A percentile compares a stretch with the other conserved stretches of the same genome.
These are phyloP conservation scores for Conchocele bisecta DNA, from an alignment of 2,888 invertebrate species.

Conservation along the genomic window DNA sequence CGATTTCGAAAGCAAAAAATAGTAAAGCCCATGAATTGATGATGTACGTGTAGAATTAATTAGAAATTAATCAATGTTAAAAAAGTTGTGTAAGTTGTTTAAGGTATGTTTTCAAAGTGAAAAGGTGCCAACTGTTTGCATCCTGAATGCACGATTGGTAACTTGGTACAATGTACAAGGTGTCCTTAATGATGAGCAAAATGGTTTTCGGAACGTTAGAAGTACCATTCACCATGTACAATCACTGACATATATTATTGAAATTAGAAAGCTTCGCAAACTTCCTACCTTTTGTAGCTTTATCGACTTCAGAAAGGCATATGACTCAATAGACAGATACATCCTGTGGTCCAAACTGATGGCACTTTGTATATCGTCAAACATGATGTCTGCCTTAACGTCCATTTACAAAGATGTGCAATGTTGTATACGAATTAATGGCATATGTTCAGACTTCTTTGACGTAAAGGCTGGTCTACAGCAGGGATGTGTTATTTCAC, in stretches of 20 bases:
- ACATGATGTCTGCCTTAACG: background rate
- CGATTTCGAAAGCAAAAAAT: background rate
- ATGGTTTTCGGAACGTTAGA: constrained; percentile 23
- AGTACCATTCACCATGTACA: constrained; percentile 30
- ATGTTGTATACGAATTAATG: constrained; percentile 5
- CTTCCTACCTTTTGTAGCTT: background rate
- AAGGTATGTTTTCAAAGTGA: constrained; percentile 23
- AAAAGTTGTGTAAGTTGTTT: constrained; percentile 18
- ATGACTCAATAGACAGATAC: background rate
- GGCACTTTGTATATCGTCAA: background rate
- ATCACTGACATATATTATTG: constrained; percentile 5
- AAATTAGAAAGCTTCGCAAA: background rate
- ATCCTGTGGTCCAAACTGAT: background rate
- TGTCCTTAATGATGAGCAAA: constrained; percentile 19
- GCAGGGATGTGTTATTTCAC: constrained; percentile 6
- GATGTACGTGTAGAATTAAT: background rate
- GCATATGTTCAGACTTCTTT: background rate
- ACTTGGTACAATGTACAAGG: constrained; percentile 12
- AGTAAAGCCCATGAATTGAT: background rate
- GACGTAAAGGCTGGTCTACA: background rate
- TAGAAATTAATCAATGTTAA: background rate
- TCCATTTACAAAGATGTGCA: background rate
- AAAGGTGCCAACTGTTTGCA: constrained; percentile 12
- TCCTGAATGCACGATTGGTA: constrained; percentile 22
- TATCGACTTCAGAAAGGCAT: background rate